These are phyloP conservation scores for Bothrops jararaca DNA, from an alignment of 2,113 vertebrate genomes.

Conservation along the genomic window DNA sequence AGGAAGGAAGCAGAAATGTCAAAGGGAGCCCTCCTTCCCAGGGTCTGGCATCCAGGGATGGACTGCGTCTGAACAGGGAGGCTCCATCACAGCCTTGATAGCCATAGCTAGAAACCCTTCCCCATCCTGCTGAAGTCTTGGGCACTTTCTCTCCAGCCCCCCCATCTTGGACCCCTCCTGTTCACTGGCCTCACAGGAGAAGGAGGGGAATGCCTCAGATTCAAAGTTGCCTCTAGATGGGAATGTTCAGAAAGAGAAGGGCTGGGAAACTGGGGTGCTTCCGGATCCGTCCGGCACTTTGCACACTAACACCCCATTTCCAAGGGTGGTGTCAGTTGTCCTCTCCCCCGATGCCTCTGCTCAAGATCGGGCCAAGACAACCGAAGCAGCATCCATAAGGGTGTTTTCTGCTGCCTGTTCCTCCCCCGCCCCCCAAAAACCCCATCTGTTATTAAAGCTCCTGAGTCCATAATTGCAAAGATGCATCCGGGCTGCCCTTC, in stretches of 20 bases:
- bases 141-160: neutral
- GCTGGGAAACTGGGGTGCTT: neutral
- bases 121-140: neutral
- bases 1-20: neutral
- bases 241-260: neutral
- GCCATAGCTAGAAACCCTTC: neutral
- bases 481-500: conserved; percentile 13
- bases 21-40: neutral
- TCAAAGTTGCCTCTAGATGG: neutral
- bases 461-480: neutral
- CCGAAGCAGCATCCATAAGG: neutral
- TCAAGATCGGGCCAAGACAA: neutral
- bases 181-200: neutral
- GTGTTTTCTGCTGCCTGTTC: too few species aligned
- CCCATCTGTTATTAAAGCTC: neutral
- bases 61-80: neutral
- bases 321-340: neutral
- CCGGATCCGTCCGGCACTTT: neutral
- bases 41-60: neutral
- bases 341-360: neutral
- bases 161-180: neutral
- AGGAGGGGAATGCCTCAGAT: neutral
- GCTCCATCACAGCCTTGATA: neutral
- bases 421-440: neutral
- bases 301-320: neutral